Conservation (phyloP, 2,113 vertebrate species). For the Callaeas wilsoni region DNA sequence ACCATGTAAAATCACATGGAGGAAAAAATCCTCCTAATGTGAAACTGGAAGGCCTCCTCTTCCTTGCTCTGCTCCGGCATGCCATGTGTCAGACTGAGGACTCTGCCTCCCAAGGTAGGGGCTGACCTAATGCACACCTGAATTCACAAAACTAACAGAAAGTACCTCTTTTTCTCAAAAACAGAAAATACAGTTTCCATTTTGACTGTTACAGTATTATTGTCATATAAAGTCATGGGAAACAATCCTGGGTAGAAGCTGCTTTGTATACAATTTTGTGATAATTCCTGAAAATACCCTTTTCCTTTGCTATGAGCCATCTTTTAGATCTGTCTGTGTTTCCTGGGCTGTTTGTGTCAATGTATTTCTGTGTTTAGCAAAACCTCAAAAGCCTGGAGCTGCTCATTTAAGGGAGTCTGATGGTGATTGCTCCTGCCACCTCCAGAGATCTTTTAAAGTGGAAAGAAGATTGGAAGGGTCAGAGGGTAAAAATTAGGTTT, state of each 20-base stretch:
- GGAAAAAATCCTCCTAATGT: neutral
- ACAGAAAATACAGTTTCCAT: neutral
- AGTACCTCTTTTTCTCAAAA: neutral
- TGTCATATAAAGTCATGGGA: neutral
- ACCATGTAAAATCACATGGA: neutral
- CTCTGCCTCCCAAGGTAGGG: neutral
- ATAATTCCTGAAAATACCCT: neutral
- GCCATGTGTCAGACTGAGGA: neutral
- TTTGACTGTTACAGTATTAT: neutral
- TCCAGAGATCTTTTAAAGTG: neutral
- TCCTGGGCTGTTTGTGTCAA: neutral
- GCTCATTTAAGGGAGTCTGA: neutral
- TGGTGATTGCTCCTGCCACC: neutral
- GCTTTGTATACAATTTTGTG: neutral
- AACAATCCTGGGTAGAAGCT: neutral
- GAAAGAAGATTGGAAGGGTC: constrained; percentile 13
- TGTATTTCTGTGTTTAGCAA: neutral
- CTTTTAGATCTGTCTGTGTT: neutral
- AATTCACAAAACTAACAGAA: neutral
- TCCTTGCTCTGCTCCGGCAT: neutral
- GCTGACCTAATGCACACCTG: neutral
- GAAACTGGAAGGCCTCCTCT: neutral
- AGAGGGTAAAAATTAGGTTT: neutral
- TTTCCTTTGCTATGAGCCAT: neutral
- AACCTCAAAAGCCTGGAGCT: neutral